Evolutionary conservation across 2,797 vertebrate genomes (phyloP), one percentile per base, ranked within the genome.

Genomic region (Hydrolagus colliei): DNA sequence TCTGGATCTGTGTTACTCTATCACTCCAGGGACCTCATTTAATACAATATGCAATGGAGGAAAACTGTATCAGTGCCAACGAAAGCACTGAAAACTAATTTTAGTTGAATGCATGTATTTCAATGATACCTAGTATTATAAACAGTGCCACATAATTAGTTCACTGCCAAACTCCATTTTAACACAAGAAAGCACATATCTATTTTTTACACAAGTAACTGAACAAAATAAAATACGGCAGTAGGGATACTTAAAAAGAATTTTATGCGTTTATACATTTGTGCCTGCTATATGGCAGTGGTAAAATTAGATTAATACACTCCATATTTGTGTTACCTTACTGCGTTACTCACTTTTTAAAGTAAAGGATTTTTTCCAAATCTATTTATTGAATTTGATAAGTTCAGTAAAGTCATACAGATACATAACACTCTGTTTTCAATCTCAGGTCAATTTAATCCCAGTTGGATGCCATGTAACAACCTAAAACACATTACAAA

Each of bases 1-100:
- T 84, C 68, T 71, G 13, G 65, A 35, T 71, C 79, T 71, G 65
- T 68, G 79, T 52, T 71, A 32, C 79, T 35, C 68, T 71, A 16
- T 35, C 79, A 84, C 79, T 71, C 79, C 79, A 67, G 79, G 79
- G 79, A 84, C 16, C 79, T 71, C 41, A 71, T 84, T 84, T 67
- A 32, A 65, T 84, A 35, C 68, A 41, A 84, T 84, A 68, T 84
- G 65, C 79, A 84, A 14, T 16, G 12, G 79, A 84, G 65, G 65
- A 84, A 71, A 84, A 84, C 65, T 67, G 65, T 65, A 84, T 84
- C 68, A 35, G 75, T 61, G 9, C 41, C 20, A 11, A 84, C 67
- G 14, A 71, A 35, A 67, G 22, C 41, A 32, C 32, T 63, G 41
- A 63, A 84, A 68, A 84, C 68, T 84, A 63, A 84, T 27, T 82